Percentiles rank a stretch among this genome's conserved stretches.
Conservation (phyloP, 2,888 invertebrate species). For the Uropetala carovei region DNA sequence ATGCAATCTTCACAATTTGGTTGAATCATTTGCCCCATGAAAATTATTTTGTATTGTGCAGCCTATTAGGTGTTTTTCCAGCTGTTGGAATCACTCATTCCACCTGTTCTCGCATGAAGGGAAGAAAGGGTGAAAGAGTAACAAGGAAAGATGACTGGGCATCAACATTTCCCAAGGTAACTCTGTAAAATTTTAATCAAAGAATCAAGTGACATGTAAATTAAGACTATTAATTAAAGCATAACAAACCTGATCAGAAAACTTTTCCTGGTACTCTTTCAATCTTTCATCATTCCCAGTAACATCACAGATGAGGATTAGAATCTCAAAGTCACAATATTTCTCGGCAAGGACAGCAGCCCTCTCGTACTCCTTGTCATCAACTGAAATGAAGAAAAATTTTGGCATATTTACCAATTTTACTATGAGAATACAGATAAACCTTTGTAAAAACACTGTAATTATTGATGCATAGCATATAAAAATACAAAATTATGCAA, state of each 20-base stretch:
- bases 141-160: no score
- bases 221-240: conserved; percentile 69
- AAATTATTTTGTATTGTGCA: no score
- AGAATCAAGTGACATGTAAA: neutral
- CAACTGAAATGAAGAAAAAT: conserved; percentile 77
- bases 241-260: conserved; percentile 77
- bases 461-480: neutral
- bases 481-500: neutral
- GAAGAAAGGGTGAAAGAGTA: no score
- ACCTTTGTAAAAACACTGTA: neutral
- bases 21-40: no score
- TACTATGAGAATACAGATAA: neutral
- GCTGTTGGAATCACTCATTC: no score
- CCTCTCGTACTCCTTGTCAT: conserved; percentile 86
- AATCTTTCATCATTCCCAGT: conserved; percentile 84
- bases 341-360: conserved; percentile 93
- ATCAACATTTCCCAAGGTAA: no score
- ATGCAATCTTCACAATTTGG: no score
- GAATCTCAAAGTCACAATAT: conserved; percentile 89
- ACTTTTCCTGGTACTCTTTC: conserved; percentile 84
- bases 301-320: conserved; percentile 88
- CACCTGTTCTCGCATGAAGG: no score
- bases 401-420: neutral
- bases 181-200: no score
- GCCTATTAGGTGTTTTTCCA: no score